phyloP scores from a whole-genome alignment of 1,140 invertebrate genomes.

The Pogonomyrmex barbatus region DNA sequence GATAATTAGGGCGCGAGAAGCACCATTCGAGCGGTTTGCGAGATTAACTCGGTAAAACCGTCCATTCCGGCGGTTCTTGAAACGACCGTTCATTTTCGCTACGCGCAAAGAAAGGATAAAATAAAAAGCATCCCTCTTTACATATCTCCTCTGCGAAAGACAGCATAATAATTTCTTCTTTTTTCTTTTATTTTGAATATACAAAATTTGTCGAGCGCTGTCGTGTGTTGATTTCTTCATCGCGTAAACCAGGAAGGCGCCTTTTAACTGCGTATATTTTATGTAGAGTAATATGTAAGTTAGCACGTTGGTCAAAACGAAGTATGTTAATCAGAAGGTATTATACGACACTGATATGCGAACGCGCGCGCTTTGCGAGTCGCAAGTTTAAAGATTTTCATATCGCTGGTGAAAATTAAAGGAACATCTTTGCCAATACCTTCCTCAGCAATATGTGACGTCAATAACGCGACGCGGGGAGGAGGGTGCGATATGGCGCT shows the following conservation, averaged over 20 bases:
- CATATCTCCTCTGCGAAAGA: not conserved
- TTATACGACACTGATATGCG: not conserved
- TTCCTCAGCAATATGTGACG: conserved; percentile 55
- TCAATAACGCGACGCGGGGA: conserved; percentile 44
- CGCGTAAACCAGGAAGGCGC: too few relatives aligned
- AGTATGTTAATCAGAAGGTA: conserved; percentile 12
- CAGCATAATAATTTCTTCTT: not conserved
- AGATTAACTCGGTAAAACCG: conserved; percentile 50
- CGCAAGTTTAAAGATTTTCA: conserved; percentile 21
- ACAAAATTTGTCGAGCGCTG: not conserved
- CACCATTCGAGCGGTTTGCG: conserved; percentile 52
- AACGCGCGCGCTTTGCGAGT: conserved; percentile 5
- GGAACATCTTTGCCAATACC: conserved; percentile 43
- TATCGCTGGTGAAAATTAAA: conserved; percentile 51
- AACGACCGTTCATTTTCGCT: conserved; percentile 39
- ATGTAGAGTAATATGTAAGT: not conserved
- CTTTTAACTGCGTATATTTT: not conserved
- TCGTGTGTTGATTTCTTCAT: not conserved
- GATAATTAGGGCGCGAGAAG: conserved; percentile 60
- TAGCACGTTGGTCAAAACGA: too few relatives aligned
- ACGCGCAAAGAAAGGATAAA: not conserved
- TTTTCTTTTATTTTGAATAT: not conserved
- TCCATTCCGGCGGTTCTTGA: conserved; percentile 25
- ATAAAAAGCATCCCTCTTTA: not conserved
- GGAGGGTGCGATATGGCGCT: conserved; percentile 6